Evolutionary conservation across 2,797 vertebrate species (phyloP).

Genomic region (Pseudomugil gertrudae): DNA sequence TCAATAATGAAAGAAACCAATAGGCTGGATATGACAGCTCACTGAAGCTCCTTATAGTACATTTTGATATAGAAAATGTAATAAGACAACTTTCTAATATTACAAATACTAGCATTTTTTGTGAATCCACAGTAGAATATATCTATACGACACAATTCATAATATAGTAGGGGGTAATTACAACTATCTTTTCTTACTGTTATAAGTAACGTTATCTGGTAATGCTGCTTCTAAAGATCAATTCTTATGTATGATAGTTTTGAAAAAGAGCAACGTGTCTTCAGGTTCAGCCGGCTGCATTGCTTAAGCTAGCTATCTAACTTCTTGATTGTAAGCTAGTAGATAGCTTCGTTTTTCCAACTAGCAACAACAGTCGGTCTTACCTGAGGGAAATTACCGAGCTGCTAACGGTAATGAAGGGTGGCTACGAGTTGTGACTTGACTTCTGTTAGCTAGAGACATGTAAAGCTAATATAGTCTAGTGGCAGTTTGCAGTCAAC

Average conservation of each 20-base stretch:
- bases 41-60: not conserved
- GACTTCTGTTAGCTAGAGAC: conserved; percentile 43
- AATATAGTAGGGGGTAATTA: not conserved
- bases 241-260: conserved; percentile 37
- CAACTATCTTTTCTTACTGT: not conserved
- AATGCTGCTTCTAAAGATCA: not conserved
- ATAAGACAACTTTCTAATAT: not conserved
- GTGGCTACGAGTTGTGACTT: conserved; percentile 18
- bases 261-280: conserved; percentile 41
- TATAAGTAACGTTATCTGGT: conserved; percentile 16
- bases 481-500: conserved; percentile 40
- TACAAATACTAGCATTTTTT: not conserved
- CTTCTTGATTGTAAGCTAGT: conserved; percentile 11
- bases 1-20: not conserved
- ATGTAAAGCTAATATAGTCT: conserved; percentile 40
- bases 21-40: not conserved
- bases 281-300: conserved; percentile 37
- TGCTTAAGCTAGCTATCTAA: conserved; percentile 50
- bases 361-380: not conserved
- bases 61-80: not conserved
- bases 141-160: not conserved
- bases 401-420: conserved; percentile 6
- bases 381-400: not conserved
- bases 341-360: conserved; percentile 4
- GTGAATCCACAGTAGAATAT: not conserved